Evolutionary conservation across 1,140 invertebrate genomes (phyloP).

Genomic region (Apolygus lucorum): DNA sequence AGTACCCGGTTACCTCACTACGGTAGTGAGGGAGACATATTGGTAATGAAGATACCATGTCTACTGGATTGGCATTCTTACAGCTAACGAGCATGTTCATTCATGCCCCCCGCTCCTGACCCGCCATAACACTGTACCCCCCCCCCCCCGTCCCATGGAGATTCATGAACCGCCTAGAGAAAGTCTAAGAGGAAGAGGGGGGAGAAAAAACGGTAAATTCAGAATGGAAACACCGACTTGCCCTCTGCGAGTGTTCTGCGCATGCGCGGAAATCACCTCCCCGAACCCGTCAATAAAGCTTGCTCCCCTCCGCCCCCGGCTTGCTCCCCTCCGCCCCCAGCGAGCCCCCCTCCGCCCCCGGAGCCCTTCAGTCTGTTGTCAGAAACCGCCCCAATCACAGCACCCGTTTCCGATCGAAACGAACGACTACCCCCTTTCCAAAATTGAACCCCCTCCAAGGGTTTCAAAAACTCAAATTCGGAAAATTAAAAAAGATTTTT

Average conservation of each 20-base stretch:
- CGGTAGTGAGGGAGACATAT: too few species aligned
- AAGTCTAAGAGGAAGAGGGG: neutral
- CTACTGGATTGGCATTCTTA: too few species aligned
- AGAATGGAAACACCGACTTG: neutral
- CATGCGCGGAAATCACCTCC: neutral
- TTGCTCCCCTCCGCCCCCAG: neutral
- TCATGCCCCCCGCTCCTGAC: neutral
- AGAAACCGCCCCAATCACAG: neutral
- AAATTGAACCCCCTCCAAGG: neutral
- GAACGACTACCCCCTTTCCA: neutral
- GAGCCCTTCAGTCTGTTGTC: neutral
- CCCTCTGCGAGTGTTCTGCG: neutral
- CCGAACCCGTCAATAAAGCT: conserved; percentile 12
- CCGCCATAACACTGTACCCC: neutral
- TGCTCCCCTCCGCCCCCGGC: too few species aligned
- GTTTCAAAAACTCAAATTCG: neutral
- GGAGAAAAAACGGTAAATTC: neutral
- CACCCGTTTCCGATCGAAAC: neutral
- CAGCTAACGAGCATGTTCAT: neutral
- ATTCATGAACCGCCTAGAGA: too few species aligned
- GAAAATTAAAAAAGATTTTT: neutral
- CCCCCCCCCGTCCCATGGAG: too few species aligned
- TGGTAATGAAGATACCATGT: too few species aligned
- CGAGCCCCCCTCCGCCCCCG: neutral
- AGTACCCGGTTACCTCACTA: too few species aligned